These are phyloP conservation scores for Neuroscelio doddi DNA, from an alignment of 2,888 invertebrate genomes.

Conservation along the genomic window DNA sequence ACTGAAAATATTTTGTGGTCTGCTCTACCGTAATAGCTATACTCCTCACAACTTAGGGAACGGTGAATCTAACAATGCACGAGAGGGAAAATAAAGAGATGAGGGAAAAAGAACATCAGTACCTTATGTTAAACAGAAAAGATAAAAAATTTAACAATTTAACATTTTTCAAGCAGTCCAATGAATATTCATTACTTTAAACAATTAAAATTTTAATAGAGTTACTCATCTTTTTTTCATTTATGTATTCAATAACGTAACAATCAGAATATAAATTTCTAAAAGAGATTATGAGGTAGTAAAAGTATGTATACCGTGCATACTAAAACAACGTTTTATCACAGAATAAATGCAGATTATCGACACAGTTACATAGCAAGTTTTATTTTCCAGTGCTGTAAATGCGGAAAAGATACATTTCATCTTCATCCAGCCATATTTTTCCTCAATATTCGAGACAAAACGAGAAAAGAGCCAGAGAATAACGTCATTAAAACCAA, in stretches of 20 bases:
- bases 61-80: background rate
- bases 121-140: no score
- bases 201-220: no score
- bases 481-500: slow-evolving; percentile 8
- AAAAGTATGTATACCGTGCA: background rate
- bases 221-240: no score
- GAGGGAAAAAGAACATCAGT: no score
- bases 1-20: slow-evolving; percentile 23
- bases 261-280: background rate
- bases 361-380: background rate
- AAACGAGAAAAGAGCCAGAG: slow-evolving; percentile 1
- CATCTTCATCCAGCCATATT: slow-evolving; percentile 8
- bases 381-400: background rate
- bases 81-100: background rate
- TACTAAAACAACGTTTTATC: background rate
- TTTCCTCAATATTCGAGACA: slow-evolving; percentile 6
- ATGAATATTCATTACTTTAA: no score
- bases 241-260: no score
- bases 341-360: slow-evolving; percentile 4
- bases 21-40: slow-evolving; percentile 14
- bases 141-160: no score
- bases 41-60: slow-evolving; percentile 5
- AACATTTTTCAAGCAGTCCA: no score
- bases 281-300: no score
- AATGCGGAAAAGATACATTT: background rate